Evolutionary conservation across 1,140 invertebrate genomes (phyloP).

Genomic region (Hesperophylax magnus): DNA sequence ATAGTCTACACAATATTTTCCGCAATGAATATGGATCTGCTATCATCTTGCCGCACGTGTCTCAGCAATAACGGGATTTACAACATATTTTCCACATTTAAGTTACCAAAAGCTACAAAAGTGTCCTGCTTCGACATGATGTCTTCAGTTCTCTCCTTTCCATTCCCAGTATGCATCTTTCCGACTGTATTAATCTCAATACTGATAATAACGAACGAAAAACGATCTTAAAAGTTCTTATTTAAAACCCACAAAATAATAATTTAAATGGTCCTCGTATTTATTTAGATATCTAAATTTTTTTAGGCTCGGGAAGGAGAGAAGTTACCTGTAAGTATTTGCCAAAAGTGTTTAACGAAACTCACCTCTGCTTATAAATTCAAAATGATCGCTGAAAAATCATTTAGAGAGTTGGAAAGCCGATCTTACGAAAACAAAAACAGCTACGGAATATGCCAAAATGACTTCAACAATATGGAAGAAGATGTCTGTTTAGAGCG

Average conservation of each 20-base stretch:
- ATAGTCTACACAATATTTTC: too few relatives aligned
- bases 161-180: not conserved
- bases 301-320: slow-evolving; percentile 12
- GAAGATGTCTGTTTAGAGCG: not conserved
- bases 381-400: slow-evolving; percentile 24
- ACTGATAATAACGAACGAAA: too few relatives aligned
- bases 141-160: not conserved
- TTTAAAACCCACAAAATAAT: too few relatives aligned
- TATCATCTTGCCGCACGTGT: not conserved
- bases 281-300: not conserved
- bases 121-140: slow-evolving; percentile 25
- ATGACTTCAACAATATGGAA: not conserved
- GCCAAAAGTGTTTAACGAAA: slow-evolving; percentile 5
- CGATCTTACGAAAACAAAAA: not conserved
- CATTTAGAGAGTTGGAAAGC: slow-evolving; percentile 9
- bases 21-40: not conserved
- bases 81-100: slow-evolving; percentile 20
- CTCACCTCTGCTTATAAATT: slow-evolving; percentile 21
- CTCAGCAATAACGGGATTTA: not conserved
- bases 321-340: not conserved
- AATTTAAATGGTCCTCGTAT: too few relatives aligned
- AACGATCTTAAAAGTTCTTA: too few relatives aligned
- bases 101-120: not conserved
- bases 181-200: too few relatives aligned
- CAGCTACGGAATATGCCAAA: too few relatives aligned